Evolutionary conservation across 2,113 vertebrate genomes (phyloP).

Genomic region (Peromyscus maniculatus): DNA sequence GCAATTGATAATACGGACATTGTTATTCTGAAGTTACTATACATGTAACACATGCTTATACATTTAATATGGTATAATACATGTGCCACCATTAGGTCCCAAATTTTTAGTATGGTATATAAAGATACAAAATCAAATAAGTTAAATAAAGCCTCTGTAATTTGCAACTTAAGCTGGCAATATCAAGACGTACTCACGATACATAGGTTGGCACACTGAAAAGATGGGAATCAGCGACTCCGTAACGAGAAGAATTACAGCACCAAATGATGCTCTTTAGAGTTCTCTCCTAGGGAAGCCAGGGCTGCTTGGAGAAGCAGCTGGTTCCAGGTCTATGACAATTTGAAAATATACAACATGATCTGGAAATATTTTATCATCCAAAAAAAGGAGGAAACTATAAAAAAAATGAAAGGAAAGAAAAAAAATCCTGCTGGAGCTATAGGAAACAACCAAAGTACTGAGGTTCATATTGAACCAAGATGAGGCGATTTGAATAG

Average conservation of each 20-base stretch:
- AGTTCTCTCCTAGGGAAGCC: background rate
- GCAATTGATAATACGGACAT: background rate
- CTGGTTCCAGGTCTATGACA: background rate
- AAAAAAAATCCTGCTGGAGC: background rate
- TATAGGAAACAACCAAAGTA: background rate
- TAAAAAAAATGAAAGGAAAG: background rate
- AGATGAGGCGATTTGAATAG: background rate
- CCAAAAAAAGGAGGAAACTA: constrained; percentile 11
- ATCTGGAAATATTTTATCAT: background rate
- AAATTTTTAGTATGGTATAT: background rate
- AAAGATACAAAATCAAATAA: constrained; percentile 32
- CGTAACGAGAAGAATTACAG: background rate
- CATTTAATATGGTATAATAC: constrained; percentile 12
- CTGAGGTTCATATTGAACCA: background rate
- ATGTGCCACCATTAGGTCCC: background rate
- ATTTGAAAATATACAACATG: constrained; percentile 17
- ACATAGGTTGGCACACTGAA: background rate
- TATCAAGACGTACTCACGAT: constrained; percentile 6
- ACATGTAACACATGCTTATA: background rate
- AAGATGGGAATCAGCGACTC: constrained; percentile 3
- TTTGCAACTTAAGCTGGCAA: constrained; percentile 45
- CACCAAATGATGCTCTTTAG: constrained; percentile 25
- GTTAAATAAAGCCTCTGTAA: constrained; percentile 46
- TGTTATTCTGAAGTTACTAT: constrained; percentile 58
- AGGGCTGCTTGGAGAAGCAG: background rate